Base-by-base conservation (phyloP, 2,888 invertebrate genomes). In the Apodemia hepburni region DNA sequence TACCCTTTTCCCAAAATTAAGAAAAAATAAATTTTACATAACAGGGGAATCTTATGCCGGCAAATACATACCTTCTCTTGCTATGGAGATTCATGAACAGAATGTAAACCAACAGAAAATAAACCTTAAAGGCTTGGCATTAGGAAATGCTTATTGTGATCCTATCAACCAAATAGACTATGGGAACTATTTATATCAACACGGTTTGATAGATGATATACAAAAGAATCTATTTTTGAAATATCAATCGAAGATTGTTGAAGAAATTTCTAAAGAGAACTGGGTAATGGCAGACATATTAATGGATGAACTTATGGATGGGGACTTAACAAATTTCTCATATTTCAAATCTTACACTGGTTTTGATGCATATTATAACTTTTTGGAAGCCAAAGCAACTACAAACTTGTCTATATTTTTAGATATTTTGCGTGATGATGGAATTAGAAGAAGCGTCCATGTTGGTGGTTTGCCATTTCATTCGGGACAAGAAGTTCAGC, bases 301-400 rank as follows among this genome's bases (percentile, higher is more conserved):
- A 0, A 94, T 96, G 79, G 95, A 96, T 74, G 78, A 85, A n/a
- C 80, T 97, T 0, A 89, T 97, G 70, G 86, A 84, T 51, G 88
- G 86, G 35, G 79, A 79, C 4, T 49, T 83, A 0, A 73, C 73
- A 0, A 84, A 85, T 62, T 75, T 71, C 22, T 87, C 89, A 12
- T 85, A 81, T 58, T 96, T 95, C 74, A 93, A 92, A 75, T 94
- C 94, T 68, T 85, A 92, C 45, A 96, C 96, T 6, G 97, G 97
- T 0, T 96, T 95, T 65, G 79, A 93, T n/a, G 94, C 94, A 73
- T 95, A 95, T 71, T 96, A 94, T 75, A 96, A 97, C 76, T 95
- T 93, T 73, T 77, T 97, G 18, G 79, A 92, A 58, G 65, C 82
- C 0, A 81, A 92, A 0, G 80, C 89, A 6, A 90, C 92, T 17